Evolutionary conservation across 2,888 invertebrate genomes (phyloP).

Genomic region (Drosophila kanekoi): DNA sequence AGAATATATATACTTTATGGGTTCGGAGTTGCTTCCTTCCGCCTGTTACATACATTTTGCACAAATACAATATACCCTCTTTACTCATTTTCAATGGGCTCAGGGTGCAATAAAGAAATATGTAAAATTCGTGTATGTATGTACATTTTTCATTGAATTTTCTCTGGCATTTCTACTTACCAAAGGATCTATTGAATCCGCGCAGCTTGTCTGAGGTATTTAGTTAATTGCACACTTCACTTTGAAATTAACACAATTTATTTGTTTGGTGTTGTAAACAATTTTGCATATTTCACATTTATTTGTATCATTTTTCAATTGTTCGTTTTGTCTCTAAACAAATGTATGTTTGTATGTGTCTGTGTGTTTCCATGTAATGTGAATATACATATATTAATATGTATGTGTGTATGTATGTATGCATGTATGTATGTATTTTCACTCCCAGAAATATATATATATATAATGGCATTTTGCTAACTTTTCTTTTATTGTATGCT

Average conservation of each 20-base stretch:
- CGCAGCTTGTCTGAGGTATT: not conserved
- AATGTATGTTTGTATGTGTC: slow-evolving; percentile 36
- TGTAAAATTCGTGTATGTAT: too few species aligned
- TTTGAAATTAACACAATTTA: slow-evolving; percentile 7
- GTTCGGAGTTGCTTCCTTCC: too few species aligned
- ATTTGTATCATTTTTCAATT: slow-evolving; percentile 47
- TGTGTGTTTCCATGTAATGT: slow-evolving; percentile 13
- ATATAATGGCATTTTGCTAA: slow-evolving; percentile 21
- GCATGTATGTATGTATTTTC: slow-evolving; percentile 7
- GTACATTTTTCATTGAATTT: too few species aligned
- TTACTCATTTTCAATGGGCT: too few species aligned
- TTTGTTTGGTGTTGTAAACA: slow-evolving; percentile 63
- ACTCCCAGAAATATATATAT: slow-evolving; percentile 18
- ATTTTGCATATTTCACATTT: slow-evolving; percentile 72
- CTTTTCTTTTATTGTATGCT: slow-evolving; percentile 13
- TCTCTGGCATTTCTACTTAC: not conserved
- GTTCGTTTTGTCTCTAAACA: slow-evolving; percentile 23
- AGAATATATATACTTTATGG: too few species aligned
- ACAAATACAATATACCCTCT: too few species aligned
- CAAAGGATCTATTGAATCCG: not conserved
- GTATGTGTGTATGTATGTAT: not conserved
- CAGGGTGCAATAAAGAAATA: too few species aligned
- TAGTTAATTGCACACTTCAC: not conserved
- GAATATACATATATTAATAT: slow-evolving; percentile 3
- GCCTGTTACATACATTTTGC: too few species aligned